Evolutionary conservation across 2,888 invertebrate genomes (phyloP).

Genomic region (Diogma glabrata): DNA sequence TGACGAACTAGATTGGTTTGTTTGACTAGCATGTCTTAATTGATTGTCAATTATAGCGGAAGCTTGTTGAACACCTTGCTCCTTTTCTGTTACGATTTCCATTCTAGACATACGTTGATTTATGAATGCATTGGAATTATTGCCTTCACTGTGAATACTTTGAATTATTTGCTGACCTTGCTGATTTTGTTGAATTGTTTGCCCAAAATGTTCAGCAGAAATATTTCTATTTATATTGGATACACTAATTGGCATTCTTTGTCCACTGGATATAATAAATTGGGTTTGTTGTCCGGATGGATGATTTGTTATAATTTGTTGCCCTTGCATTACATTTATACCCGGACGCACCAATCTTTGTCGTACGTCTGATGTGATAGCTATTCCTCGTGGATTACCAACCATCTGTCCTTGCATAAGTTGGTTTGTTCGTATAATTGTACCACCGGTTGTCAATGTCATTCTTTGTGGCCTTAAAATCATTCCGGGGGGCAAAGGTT

Average conservation of each 20-base stretch:
- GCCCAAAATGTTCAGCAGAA: slow-evolving; percentile 3
- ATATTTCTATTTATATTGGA: not conserved
- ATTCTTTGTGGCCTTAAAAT: slow-evolving; percentile 34
- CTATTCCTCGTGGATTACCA: slow-evolving; percentile 12
- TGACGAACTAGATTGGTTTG: slow-evolving; percentile 32
- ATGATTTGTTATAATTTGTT: slow-evolving; percentile 14
- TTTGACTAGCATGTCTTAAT: not conserved
- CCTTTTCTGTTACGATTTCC: not conserved
- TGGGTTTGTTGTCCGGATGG: slow-evolving; percentile 14
- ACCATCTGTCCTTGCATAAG: slow-evolving; percentile 1
- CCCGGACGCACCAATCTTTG: slow-evolving; percentile 28
- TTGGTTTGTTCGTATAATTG: slow-evolving; percentile 13
- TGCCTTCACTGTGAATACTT: not conserved
- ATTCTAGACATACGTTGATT: not conserved
- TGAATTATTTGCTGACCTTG: slow-evolving; percentile 5
- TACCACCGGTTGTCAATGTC: slow-evolving; percentile 10
- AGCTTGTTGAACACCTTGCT: slow-evolving; percentile 4
- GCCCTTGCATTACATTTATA: slow-evolving; percentile 16
- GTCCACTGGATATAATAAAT: slow-evolving; percentile 2
- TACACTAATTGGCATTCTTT: slow-evolving; percentile 9
- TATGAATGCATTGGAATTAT: not conserved
- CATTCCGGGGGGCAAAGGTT: slow-evolving; percentile 51
- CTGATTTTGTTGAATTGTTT: not conserved
- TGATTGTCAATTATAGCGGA: slow-evolving; percentile 3
- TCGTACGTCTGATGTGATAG: slow-evolving; percentile 23